Evolutionary conservation across 2,888 invertebrate genomes (phyloP).

Genomic region (Enchytraeus crypticus): DNA sequence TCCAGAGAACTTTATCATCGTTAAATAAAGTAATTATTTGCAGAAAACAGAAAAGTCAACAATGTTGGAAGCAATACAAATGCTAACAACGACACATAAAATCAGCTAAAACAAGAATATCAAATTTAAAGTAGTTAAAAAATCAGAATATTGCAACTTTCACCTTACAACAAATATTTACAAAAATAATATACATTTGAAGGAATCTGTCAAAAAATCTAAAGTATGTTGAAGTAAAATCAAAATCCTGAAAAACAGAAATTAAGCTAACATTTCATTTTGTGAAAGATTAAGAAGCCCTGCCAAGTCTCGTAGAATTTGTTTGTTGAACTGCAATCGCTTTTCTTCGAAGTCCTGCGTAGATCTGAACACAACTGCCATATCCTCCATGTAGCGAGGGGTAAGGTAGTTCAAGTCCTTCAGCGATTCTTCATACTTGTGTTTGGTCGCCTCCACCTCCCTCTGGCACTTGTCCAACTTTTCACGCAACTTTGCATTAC

Average conservation of each 20-base stretch:
- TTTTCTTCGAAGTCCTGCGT: constrained; percentile 96
- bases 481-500: constrained; percentile 61
- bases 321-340: constrained; percentile 88
- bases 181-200: neutral
- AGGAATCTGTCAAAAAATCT: neutral
- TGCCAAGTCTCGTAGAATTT: constrained; percentile 85
- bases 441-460: constrained; percentile 80
- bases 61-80: too few species aligned
- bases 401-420: constrained; percentile 81
- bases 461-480: constrained; percentile 86
- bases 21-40: too few species aligned
- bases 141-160: neutral
- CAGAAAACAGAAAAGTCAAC: too few species aligned
- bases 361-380: constrained; percentile 75
- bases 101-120: neutral
- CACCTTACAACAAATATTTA: neutral
- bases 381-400: constrained; percentile 97
- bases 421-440: constrained; percentile 82
- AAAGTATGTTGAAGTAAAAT: neutral
- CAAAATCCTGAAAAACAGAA: neutral
- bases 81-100: too few species aligned
- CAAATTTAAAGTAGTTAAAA: neutral
- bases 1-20: too few species aligned
- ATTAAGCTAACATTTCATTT: constrained; percentile 65
- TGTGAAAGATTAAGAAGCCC: constrained; percentile 88